Evolutionary conservation across 2,113 vertebrate genomes (phyloP), one percentile per base, ranked within the genome.

Genomic region (Pseudorhombus dupliciocellatus): DNA sequence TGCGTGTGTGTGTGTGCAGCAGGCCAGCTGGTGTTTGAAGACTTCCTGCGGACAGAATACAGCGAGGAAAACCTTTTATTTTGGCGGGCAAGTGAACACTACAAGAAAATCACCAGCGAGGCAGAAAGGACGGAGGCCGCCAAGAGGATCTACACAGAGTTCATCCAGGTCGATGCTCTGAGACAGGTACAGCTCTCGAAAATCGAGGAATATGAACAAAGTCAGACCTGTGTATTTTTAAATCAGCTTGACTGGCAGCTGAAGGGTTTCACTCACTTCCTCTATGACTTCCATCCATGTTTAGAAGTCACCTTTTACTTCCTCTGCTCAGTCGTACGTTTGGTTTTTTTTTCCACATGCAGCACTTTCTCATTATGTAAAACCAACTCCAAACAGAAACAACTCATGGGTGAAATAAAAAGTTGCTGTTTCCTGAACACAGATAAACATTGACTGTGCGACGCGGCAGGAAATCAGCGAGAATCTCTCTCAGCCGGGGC

Each of bases 61-160:
- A 97, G 95, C 3, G 95, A 97, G 18, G 95, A 97, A 85, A 96
- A 97, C 86, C 94, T 97, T 0, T 91, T 95, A 66, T 96, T 97
- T 78, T 96, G 95, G 95, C 78, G 90, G 66, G 94, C 94, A 61
- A 96, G 95, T 0, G 93, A 96, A 77, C 91, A 95, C 48, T 96
- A 94, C 91, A 96, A 95, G 92, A 95, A 92, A 79, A 92, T 73
- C 9, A 90, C 87, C 79, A 85, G 85, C 20, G 48, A 84, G 42
- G 79, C 75, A 7, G 90, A 96, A 74, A 91, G 94, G 76, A 52
- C 48, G 7, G 66, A 24, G 9, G 92, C 93, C 77, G 95, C 95
- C 64, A 93, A 93, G 86, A 77, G 42, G 63, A 95, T 96, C 87
- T 96, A 91, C 5, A 85, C 90, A 18, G 94, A 97, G 79, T 96